A percentile compares a stretch with the other conserved stretches of the same genome.
Evolutionary conservation across 2,113 vertebrate species (phyloP).

Genomic region (Pteronura brasiliensis): DNA sequence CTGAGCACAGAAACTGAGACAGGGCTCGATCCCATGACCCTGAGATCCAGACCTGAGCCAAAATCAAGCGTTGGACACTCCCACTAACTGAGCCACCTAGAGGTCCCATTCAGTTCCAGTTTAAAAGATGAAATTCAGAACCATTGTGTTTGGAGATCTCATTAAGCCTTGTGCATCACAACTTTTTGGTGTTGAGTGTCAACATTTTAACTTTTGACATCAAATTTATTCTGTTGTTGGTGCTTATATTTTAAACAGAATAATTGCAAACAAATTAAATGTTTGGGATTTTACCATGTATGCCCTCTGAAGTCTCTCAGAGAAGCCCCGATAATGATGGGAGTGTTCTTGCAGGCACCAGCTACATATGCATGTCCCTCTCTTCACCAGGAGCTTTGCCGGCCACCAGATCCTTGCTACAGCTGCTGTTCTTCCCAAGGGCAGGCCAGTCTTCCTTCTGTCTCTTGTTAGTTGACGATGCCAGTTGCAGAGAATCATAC

Average conservation of each 20-base stretch:
- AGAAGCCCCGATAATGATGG: neutral
- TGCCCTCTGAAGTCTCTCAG: neutral
- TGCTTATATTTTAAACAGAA: neutral
- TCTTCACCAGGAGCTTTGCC: neutral
- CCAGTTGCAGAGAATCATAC: neutral
- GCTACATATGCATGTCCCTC: neutral
- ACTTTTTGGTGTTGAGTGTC: neutral
- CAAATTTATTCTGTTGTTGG: neutral
- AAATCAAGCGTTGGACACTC: neutral
- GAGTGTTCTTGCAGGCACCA: neutral
- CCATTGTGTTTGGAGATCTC: neutral
- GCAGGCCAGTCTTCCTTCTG: neutral
- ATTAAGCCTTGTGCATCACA: neutral
- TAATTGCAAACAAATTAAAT: constrained; percentile 31
- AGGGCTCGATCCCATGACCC: neutral
- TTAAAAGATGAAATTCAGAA: neutral
- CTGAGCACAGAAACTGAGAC: neutral
- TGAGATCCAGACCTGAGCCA: neutral
- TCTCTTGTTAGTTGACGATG: neutral
- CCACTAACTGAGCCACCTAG: neutral
- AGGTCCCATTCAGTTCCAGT: neutral
- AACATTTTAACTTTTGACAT: constrained; percentile 16
- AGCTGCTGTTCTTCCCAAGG: neutral
- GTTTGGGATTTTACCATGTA: neutral
- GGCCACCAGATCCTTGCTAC: neutral